Evolutionary conservation across 1,140 invertebrate species (phyloP), one percentile per base, ranked within the genome.

Genomic region (Tetragonula clypearis): DNA sequence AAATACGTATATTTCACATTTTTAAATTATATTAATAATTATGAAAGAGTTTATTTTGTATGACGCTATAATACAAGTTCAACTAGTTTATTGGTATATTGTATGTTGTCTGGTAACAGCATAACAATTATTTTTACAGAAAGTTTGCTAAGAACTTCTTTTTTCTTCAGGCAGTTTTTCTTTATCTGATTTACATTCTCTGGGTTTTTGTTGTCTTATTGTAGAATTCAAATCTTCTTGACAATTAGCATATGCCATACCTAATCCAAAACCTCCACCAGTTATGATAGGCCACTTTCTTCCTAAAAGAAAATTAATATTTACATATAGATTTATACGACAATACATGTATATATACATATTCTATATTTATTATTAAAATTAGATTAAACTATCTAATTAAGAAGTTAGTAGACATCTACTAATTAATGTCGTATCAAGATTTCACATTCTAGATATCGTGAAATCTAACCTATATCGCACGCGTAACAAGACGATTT

Each of bases 221-320:
- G 92, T 86, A 41, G 92, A 90, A 86, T 96, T 97, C 62, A 97
- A 90, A 66, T 96, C 95, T 89, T 96, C 95, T 95, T 97, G 96
- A 94, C 97, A 98, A 93, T 97, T 97, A 80, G 96, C 96, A 95
- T 97, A 97, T 81, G 97, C 97, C 92, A 97, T 95, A 72, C 97
- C 97, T 89, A 97, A 93, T 30, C 97, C 97, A 93, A 97, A 96
- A 58, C 97, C 97, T 86, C 96, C 95, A 41, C 97, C 97, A 55
- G 96, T 94, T 90, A 97, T 95, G 41, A 97, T 94, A 9, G 97
- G 97, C 97, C 97, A 98, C 94, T 96, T 96, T 92, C 74, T 90
- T 58, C 96, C 95, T 94, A 95, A 93, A 96, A 91, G 86, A 81
- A 87, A 19, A 77, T 77, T 23, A 60, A 60, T 76, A 2, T 4